Conservation (phyloP, 2,888 invertebrate species). For the Andrena chrysosceles region DNA sequence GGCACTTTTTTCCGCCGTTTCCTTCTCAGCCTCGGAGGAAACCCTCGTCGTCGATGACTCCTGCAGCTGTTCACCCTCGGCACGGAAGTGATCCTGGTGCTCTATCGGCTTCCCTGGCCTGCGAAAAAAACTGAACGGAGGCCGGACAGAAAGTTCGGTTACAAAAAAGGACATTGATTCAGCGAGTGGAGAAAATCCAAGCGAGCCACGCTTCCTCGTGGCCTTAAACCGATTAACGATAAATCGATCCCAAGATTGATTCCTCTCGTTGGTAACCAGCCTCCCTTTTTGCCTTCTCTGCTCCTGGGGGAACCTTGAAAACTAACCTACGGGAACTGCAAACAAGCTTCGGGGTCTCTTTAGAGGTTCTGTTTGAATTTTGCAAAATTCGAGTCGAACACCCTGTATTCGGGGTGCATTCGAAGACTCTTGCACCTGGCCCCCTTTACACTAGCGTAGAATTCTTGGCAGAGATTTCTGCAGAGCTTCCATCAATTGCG, state of each 20-base stretch:
- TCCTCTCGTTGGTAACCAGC: background rate
- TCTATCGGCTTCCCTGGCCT: conserved; percentile 63
- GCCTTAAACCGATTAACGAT: conserved; percentile 55
- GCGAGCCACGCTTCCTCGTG: conserved; percentile 32
- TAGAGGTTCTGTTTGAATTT: background rate
- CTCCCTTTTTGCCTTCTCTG: background rate
- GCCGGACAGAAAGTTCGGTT: conserved; percentile 1
- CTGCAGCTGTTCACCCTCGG: conserved; percentile 72
- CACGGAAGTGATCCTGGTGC: conserved; percentile 68
- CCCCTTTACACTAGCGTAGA: no score
- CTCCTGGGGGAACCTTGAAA: background rate
- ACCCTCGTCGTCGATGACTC: conserved; percentile 66
- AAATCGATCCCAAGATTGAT: conserved; percentile 28
- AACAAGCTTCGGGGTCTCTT: background rate
- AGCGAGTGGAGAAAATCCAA: conserved; percentile 41
- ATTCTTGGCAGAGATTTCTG: no score
- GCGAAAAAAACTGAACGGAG: conserved; percentile 49
- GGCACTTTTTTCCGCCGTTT: conserved; percentile 69
- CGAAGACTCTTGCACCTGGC: no score
- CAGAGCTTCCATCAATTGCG: no score
- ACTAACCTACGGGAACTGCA: background rate
- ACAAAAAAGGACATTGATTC: conserved; percentile 26
- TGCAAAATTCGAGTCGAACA: background rate
- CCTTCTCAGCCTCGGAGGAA: conserved; percentile 70
- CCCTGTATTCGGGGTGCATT: background rate